These are phyloP conservation scores for Trachythela sp. DNA, from an alignment of 64 coral and sea anemone genomes.

Conservation along the genomic window DNA sequence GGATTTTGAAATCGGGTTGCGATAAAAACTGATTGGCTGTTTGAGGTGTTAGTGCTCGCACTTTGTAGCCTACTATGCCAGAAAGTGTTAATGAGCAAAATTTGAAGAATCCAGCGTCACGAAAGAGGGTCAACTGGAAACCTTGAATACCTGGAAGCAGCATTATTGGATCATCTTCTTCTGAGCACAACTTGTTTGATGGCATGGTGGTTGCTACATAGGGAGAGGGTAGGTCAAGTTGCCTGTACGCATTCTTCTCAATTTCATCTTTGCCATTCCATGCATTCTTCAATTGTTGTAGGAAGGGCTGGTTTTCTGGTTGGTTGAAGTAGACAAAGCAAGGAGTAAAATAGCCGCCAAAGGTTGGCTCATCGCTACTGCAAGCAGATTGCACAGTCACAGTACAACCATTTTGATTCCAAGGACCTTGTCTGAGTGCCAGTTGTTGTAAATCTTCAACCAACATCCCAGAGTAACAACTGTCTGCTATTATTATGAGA, in stretches of 20 bases:
- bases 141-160: neutral
- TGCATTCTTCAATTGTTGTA: neutral
- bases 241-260: neutral
- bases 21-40: neutral
- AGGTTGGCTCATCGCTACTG: no score
- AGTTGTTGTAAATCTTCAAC: conserved; percentile 32
- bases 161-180: neutral
- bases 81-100: neutral
- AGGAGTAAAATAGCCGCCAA: no score
- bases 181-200: no score
- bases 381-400: no score
- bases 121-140: conserved; percentile 27
- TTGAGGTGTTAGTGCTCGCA: neutral
- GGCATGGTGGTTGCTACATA: neutral
- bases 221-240: neutral
- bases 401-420: no score
- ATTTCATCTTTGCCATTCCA: conserved; percentile 1
- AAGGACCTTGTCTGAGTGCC: no score
- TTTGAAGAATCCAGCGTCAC: conserved; percentile 45
- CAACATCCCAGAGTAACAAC: no score
- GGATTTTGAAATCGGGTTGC: neutral
- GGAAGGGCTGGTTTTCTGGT: neutral
- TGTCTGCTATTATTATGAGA: neutral
- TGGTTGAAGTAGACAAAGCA: no score
- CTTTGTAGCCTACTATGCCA: neutral